phyloP scores from a whole-genome alignment of 2,113 vertebrate species.

The Peromyscus polionotus region DNA sequence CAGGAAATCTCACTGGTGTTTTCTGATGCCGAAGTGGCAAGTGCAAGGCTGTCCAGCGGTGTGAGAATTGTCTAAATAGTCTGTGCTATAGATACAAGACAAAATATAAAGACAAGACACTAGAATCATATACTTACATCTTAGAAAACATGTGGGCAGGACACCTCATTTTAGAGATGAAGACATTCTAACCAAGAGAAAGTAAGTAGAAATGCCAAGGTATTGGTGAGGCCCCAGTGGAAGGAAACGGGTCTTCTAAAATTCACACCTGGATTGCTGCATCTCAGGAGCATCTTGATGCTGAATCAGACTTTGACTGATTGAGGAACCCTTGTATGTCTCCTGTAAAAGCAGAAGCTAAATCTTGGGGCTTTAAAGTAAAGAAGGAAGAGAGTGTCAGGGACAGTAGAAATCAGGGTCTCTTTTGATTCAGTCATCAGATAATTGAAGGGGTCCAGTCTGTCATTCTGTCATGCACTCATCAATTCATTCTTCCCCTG shows the following conservation, averaged over 20 bases:
- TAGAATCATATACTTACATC: not conserved
- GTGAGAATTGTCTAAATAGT: not conserved
- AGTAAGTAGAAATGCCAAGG: not conserved
- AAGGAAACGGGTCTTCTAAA: not conserved
- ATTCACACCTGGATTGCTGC: not conserved
- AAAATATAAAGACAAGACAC: not conserved
- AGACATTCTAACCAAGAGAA: not conserved
- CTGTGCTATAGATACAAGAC: not conserved
- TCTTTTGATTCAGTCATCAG: not conserved
- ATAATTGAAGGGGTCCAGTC: conserved; percentile 6
- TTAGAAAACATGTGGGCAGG: not conserved
- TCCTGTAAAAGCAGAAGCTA: conserved; percentile 3
- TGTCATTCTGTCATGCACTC: not conserved
- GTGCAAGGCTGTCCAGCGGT: not conserved
- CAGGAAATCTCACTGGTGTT: not conserved
- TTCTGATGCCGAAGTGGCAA: not conserved
- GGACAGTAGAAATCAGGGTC: not conserved
- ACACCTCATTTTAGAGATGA: not conserved
- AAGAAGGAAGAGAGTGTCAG: not conserved
- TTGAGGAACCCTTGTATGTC: not conserved
- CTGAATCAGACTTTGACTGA: not conserved
- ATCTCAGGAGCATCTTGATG: not conserved
- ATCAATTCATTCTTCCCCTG: not conserved
- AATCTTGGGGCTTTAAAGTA: not conserved
- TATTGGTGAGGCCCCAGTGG: not conserved